These are phyloP conservation scores for Penaeus chinensis DNA, from an alignment of 1,140 invertebrate genomes.

Conservation along the genomic window DNA sequence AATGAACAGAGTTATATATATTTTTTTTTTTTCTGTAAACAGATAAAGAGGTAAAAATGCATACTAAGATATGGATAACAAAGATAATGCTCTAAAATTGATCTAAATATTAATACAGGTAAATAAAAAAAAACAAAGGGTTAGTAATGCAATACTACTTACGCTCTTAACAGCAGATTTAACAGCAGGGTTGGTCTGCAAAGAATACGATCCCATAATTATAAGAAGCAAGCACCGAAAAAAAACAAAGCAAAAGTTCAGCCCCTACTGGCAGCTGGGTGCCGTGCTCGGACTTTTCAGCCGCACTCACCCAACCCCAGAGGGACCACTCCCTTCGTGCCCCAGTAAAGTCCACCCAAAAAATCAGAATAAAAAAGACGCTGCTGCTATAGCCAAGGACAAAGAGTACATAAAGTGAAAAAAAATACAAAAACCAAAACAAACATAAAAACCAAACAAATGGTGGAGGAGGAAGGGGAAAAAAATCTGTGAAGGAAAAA, in stretches of 20 bases:
- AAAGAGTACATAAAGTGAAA: too few species aligned
- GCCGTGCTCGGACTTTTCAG: background rate
- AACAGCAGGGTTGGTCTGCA: slow-evolving; percentile 84
- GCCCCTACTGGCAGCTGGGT: slow-evolving; percentile 7
- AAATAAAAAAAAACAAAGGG: background rate
- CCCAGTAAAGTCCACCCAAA: slow-evolving; percentile 63
- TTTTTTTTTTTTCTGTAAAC: too few species aligned
- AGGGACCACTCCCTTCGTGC: slow-evolving; percentile 16
- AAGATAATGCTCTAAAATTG: too few species aligned
- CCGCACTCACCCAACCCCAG: background rate
- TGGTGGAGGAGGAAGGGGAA: background rate
- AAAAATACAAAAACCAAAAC: too few species aligned
- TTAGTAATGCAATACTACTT: slow-evolving; percentile 65
- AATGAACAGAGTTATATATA: too few species aligned
- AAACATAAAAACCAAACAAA: too few species aligned
- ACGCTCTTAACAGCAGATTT: slow-evolving; percentile 85
- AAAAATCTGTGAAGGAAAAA: slow-evolving; percentile 24
- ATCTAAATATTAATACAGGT: background rate
- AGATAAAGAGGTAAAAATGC: too few species aligned
- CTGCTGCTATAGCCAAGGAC: too few species aligned
- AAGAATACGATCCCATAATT: slow-evolving; percentile 66
- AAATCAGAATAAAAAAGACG: too few species aligned
- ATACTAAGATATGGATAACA: too few species aligned
- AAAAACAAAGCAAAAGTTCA: slow-evolving; percentile 1
- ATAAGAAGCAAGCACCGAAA: slow-evolving; percentile 25